phyloP scores from a whole-genome alignment of 2,113 vertebrate species.

The Podarcis raffonei region DNA sequence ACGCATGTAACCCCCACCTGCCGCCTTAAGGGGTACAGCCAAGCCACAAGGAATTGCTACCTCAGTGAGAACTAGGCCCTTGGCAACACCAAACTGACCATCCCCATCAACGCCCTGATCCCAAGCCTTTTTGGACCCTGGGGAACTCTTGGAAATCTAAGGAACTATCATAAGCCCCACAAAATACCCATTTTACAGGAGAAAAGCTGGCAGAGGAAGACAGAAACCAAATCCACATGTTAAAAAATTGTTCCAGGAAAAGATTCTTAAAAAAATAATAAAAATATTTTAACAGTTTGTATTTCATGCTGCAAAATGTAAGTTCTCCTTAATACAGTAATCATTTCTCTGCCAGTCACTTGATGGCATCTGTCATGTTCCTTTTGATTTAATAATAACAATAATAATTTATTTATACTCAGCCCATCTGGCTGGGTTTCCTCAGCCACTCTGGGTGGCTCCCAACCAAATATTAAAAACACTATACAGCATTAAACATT shows the following conservation, averaged over 20 bases:
- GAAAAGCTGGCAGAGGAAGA: background rate
- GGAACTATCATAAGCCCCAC: too few species aligned
- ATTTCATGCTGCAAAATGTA: background rate
- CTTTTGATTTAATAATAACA: background rate
- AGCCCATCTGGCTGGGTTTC: too few species aligned
- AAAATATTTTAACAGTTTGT: background rate
- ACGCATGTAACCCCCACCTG: background rate
- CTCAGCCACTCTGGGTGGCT: too few species aligned
- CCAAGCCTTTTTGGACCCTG: too few species aligned
- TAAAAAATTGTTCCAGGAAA: background rate
- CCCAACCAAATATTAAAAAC: too few species aligned
- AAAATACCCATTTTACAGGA: too few species aligned
- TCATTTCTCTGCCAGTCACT: background rate
- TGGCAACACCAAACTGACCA: background rate
- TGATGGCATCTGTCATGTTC: background rate
- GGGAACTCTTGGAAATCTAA: too few species aligned
- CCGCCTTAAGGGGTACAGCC: background rate
- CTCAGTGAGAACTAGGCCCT: background rate
- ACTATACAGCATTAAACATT: too few species aligned
- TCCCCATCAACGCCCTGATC: background rate
- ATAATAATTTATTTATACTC: too few species aligned
- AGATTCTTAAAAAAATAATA: background rate
- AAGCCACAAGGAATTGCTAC: background rate
- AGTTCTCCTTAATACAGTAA: background rate
- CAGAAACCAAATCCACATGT: background rate